phyloP scores from a whole-genome alignment of 2,888 invertebrate genomes.

The Papilio demoleus region DNA sequence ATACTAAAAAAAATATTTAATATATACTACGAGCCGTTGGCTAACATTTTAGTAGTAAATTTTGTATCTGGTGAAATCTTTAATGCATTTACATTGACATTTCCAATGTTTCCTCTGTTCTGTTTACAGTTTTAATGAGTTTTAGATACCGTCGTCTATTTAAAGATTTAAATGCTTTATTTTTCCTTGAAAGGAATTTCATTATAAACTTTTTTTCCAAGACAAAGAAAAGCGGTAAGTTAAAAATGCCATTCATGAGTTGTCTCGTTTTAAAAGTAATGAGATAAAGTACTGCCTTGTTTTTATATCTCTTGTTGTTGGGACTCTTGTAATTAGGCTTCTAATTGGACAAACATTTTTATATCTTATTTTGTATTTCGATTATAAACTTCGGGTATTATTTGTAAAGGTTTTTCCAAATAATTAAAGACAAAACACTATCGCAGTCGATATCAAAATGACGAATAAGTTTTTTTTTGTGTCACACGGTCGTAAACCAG shows the following conservation, averaged over 20 bases:
- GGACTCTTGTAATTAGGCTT: neutral
- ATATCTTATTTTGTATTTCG: neutral
- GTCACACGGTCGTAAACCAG: no score
- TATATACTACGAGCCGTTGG: neutral
- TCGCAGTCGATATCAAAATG: no score
- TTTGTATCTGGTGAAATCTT: neutral
- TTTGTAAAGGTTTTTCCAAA: no score
- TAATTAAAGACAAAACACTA: no score
- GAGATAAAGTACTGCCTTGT: conserved; percentile 8
- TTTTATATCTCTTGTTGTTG: neutral
- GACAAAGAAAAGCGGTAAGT: conserved; percentile 32
- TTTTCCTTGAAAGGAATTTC: conserved; percentile 31
- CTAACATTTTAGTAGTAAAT: neutral
- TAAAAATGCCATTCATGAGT: conserved; percentile 9
- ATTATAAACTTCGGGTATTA: neutral
- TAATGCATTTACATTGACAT: neutral
- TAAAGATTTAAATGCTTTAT: conserved; percentile 17
- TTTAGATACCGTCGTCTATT: conserved; percentile 26
- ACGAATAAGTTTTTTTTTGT: no score
- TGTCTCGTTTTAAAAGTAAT: conserved; percentile 15
- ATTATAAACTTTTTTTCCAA: conserved; percentile 30
- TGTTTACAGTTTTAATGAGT: conserved; percentile 33
- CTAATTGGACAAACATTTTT: conserved; percentile 11
- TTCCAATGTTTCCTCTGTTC: conserved; percentile 1
- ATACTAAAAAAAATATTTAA: no score